Conservation (phyloP, 1,140 invertebrate species). For the Aethina tumida region DNA sequence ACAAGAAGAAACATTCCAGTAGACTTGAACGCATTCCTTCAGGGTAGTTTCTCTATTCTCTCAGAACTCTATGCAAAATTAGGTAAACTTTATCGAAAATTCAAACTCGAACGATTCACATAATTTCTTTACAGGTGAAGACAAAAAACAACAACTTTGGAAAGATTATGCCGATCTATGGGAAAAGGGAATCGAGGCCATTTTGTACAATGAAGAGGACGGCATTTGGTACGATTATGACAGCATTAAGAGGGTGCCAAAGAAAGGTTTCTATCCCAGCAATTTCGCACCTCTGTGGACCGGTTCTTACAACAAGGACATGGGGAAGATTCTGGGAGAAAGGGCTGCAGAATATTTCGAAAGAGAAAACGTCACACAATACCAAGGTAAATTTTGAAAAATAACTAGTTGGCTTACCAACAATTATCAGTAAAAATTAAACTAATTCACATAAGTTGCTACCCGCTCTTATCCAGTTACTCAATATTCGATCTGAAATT, state of each 20-base stretch:
- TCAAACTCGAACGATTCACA: no score
- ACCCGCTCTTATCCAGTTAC: no score
- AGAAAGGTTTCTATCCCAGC: constrained; percentile 51
- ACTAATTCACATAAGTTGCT: no score
- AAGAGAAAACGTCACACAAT: constrained; percentile 38
- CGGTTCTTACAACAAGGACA: constrained; percentile 20
- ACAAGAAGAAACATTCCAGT: constrained; percentile 67
- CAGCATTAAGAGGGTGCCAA: constrained; percentile 22
- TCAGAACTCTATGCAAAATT: constrained; percentile 40
- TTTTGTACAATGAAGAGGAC: constrained; percentile 48
- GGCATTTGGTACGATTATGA: constrained; percentile 68
- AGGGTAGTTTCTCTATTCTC: constrained; percentile 48
- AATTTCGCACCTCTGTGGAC: constrained; percentile 64
- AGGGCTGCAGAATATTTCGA: constrained; percentile 43
- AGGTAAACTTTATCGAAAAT: no score
- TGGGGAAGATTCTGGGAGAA: constrained; percentile 28
- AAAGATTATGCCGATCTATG: constrained; percentile 34
- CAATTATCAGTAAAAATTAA: no score
- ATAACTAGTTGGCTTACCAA: no score
- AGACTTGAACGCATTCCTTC: constrained; percentile 74
- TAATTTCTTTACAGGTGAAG: no score
- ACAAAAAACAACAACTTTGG: constrained; percentile 34
- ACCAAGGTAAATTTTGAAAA: no score
- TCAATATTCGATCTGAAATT: no score
- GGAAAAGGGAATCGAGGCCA: constrained; percentile 29